phyloP scores from a whole-genome alignment of 2,888 invertebrate genomes.

The Diabrotica balteata region DNA sequence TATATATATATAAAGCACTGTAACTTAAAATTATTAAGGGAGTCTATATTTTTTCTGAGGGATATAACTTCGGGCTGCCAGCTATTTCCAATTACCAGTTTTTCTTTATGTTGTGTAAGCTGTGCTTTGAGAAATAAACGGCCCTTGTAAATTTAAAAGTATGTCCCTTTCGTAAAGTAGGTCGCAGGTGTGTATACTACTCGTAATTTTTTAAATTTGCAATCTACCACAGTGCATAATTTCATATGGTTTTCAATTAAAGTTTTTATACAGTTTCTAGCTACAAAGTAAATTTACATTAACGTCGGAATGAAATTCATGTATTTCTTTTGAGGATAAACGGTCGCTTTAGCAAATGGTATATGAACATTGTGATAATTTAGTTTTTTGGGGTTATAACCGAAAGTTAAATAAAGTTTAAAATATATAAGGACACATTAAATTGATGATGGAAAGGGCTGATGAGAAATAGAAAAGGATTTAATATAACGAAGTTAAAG shows the following conservation, averaged over 20 bases:
- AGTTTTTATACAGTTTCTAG: not conserved
- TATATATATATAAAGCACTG: not conserved
- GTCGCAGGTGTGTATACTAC: not conserved
- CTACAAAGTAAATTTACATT: not conserved
- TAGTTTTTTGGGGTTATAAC: too few species aligned
- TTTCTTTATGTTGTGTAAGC: too few species aligned
- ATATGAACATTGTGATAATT: too few species aligned
- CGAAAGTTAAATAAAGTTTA: too few species aligned
- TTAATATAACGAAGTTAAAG: too few species aligned
- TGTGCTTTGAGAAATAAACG: too few species aligned
- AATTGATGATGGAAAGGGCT: too few species aligned
- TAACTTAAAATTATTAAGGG: not conserved
- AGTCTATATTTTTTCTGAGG: not conserved
- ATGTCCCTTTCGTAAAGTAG: not conserved
- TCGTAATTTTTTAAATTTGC: not conserved
- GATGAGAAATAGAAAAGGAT: too few species aligned
- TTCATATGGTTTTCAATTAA: slow-evolving; percentile 1
- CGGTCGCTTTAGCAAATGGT: too few species aligned
- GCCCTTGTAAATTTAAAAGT: too few species aligned
- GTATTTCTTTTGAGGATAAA: not conserved
- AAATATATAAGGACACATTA: too few species aligned
- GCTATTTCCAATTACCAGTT: too few species aligned
- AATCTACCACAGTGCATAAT: not conserved
- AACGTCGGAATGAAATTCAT: not conserved
- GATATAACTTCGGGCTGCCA: not conserved